phyloP scores from a whole-genome alignment of 2,888 invertebrate species.

The Rhimphoctona megacephalus region DNA sequence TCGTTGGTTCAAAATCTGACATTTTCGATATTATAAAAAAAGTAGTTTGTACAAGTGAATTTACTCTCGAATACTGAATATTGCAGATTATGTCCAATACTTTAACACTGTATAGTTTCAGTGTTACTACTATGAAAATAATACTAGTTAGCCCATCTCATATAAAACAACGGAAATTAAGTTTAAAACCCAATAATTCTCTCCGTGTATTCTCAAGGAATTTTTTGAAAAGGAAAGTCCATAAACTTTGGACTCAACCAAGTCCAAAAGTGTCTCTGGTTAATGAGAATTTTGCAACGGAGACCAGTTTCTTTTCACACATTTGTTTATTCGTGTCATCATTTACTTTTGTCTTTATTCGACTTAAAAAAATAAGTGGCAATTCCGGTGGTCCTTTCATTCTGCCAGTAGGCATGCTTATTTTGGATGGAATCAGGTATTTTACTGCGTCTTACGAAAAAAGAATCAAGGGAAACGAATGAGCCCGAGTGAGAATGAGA shows the following conservation, averaged over 20 bases:
- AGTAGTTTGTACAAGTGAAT: no score
- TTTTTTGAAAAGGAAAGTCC: background rate
- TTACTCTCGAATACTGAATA: no score
- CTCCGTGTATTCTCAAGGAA: no score
- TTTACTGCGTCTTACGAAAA: background rate
- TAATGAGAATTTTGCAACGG: background rate
- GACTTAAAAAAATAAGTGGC: no score
- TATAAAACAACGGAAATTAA: no score
- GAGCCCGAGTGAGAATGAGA: slow-evolving; percentile 9
- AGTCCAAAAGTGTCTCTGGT: background rate
- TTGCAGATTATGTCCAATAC: no score
- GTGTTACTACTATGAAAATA: no score
- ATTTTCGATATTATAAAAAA: no score
- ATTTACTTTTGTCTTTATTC: background rate
- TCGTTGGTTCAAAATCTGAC: no score
- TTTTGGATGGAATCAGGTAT: background rate
- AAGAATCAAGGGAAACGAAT: background rate
- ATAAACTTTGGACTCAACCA: background rate
- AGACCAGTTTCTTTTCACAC: background rate
- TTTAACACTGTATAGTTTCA: no score
- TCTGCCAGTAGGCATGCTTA: background rate
- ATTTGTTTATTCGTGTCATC: background rate
- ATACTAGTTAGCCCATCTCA: no score
- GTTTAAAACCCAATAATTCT: no score
- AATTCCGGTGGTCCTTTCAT: background rate